Conservation (phyloP, 2,888 invertebrate species). For the Tineola bisselliella region DNA sequence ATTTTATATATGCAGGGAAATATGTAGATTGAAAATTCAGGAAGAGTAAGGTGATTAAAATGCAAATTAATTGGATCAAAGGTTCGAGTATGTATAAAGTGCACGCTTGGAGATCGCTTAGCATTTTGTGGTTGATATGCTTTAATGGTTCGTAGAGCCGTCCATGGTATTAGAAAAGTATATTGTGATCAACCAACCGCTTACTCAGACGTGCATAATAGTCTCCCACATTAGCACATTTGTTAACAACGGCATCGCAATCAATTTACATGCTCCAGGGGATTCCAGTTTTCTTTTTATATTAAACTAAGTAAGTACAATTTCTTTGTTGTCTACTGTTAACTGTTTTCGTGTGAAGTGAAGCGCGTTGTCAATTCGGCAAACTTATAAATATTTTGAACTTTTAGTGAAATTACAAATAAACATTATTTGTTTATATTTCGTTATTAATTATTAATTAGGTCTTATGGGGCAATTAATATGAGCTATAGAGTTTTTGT, state of each 20-base stretch:
- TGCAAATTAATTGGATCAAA: no score
- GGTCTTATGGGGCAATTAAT: neutral
- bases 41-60: no score
- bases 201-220: slow-evolving; percentile 2
- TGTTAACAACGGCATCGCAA: neutral
- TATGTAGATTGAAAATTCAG: no score
- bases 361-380: no score
- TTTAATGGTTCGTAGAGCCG: neutral
- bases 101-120: neutral
- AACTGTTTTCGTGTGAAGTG: no score
- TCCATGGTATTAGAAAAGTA: neutral
- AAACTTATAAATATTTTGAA: no score
- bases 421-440: no score
- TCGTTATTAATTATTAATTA: no score
- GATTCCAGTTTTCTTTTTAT: neutral
- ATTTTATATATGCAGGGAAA: neutral
- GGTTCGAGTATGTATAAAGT: no score
- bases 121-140: neutral
- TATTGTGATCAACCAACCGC: neutral
- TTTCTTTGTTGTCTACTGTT: neutral
- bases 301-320: neutral
- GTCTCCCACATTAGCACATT: neutral
- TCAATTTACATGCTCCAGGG: neutral
- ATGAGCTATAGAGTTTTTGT: slow-evolving; percentile 14
- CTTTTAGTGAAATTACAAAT: neutral